These are phyloP conservation scores for Solea solea DNA, from an alignment of 2,113 vertebrate species.

Conservation along the genomic window DNA sequence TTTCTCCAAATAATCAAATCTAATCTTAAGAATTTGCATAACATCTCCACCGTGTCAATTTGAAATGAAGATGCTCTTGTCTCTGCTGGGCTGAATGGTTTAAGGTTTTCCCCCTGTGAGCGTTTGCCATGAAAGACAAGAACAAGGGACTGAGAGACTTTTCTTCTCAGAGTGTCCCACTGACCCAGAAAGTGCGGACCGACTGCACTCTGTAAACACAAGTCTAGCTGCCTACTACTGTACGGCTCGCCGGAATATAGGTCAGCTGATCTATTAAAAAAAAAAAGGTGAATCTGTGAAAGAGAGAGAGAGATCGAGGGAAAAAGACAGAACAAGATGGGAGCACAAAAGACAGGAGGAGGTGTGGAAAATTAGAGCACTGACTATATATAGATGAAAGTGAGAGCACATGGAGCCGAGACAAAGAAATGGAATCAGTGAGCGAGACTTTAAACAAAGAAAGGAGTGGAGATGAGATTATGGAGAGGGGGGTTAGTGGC, in stretches of 20 bases:
- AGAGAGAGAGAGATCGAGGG: conserved; percentile 10
- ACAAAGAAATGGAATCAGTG: conserved; percentile 58
- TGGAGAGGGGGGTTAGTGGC: conserved; percentile 4
- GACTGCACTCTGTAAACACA: conserved; percentile 56
- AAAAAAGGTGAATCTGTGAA: conserved; percentile 15
- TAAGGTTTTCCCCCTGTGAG: conserved; percentile 39
- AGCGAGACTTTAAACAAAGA: conserved; percentile 64
- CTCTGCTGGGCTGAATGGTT: conserved; percentile 2
- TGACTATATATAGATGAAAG: conserved; percentile 47
- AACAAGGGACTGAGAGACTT: conserved; percentile 38
- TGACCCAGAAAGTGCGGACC: conserved; percentile 80
- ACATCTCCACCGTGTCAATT: background rate
- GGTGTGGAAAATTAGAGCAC: conserved; percentile 27
- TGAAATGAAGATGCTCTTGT: background rate
- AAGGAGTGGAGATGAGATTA: conserved; percentile 43
- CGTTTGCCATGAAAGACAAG: conserved; percentile 22
- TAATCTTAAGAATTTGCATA: background rate
- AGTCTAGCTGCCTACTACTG: conserved; percentile 45
- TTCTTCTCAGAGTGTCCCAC: conserved; percentile 69
- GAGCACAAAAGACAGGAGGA: conserved; percentile 18
- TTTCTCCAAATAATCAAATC: background rate
- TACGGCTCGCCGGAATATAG: conserved; percentile 67
- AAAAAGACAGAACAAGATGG: conserved; percentile 11
- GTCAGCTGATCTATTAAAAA: conserved; percentile 64
- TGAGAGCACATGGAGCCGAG: conserved; percentile 31